A percentile compares a stretch with the other conserved stretches of the same genome.
These are phyloP conservation scores for Cassiopea xamachana DNA, from an alignment of 30 jellyfish, hydroid and myxozoan species.

Conservation along the genomic window DNA sequence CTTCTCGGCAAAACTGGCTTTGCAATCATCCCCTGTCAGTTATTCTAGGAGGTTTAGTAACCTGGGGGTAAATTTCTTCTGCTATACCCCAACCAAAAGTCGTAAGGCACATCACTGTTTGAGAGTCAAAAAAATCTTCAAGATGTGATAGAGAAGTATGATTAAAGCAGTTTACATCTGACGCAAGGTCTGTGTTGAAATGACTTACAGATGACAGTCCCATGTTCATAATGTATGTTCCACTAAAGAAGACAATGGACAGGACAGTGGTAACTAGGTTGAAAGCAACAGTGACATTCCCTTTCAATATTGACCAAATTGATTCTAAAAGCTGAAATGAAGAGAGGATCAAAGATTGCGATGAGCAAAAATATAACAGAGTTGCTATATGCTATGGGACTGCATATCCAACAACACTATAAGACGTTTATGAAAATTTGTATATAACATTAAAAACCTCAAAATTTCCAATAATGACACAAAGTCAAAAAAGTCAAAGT, in stretches of 20 bases:
- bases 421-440: too few species aligned
- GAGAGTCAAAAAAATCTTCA: not conserved
- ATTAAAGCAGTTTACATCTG: not conserved
- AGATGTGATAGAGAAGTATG: not conserved
- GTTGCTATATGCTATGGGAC: too few species aligned
- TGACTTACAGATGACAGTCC: constrained; percentile 78
- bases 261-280: constrained; percentile 73
- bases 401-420: too few species aligned
- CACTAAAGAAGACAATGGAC: constrained; percentile 84
- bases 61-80: not conserved
- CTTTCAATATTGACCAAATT: constrained; percentile 80
- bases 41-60: not conserved
- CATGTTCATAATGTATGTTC: constrained; percentile 84
- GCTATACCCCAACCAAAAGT: not conserved
- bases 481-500: too few species aligned
- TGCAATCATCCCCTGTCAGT: not conserved
- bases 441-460: too few species aligned
- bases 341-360: not conserved
- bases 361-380: not conserved
- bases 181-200: not conserved
- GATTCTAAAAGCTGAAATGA: constrained; percentile 85
- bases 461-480: too few species aligned
- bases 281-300: constrained; percentile 81
- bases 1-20: not conserved
- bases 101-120: not conserved